These are phyloP conservation scores for Rugalucina vietnamica DNA, from an alignment of 2,888 invertebrate species.

Conservation along the genomic window DNA sequence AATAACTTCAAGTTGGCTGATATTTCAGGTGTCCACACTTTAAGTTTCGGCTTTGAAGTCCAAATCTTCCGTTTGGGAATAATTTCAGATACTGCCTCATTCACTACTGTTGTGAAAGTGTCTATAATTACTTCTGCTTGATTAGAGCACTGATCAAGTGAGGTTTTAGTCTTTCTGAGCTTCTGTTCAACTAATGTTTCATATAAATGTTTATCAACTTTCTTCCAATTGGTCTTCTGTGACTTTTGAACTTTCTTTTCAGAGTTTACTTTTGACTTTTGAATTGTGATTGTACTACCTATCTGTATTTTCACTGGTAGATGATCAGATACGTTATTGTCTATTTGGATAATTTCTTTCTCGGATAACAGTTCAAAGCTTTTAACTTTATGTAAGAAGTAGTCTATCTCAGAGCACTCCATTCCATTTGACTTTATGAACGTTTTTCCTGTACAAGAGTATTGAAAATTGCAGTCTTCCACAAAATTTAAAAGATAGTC, in stretches of 20 bases:
- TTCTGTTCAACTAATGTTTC: not conserved
- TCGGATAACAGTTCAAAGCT: not conserved
- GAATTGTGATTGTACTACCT: not conserved
- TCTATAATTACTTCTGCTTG: not conserved
- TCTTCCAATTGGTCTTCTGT: not conserved
- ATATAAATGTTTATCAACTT: not conserved
- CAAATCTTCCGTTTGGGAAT: not conserved
- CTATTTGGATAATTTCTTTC: not conserved
- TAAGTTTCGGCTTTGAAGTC: slow-evolving; percentile 8
- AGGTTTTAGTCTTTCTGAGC: not conserved
- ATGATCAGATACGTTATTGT: slow-evolving; percentile 16
- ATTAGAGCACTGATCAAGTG: not conserved
- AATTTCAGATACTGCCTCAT: not conserved
- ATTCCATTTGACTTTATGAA: slow-evolving; percentile 19
- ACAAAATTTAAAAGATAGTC: slow-evolving; percentile 13
- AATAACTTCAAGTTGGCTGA: not conserved
- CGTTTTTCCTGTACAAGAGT: not conserved
- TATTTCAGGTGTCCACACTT: slow-evolving; percentile 17
- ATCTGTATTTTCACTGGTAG: not conserved
- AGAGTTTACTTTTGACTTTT: not conserved
- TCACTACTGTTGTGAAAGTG: not conserved
- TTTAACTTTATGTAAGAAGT: not conserved
- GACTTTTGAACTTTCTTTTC: not conserved
- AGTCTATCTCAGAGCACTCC: slow-evolving; percentile 29
- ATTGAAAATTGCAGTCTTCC: not conserved